These are phyloP conservation scores for Centropristis striata DNA, from an alignment of 2,113 vertebrate genomes.

Conservation along the genomic window DNA sequence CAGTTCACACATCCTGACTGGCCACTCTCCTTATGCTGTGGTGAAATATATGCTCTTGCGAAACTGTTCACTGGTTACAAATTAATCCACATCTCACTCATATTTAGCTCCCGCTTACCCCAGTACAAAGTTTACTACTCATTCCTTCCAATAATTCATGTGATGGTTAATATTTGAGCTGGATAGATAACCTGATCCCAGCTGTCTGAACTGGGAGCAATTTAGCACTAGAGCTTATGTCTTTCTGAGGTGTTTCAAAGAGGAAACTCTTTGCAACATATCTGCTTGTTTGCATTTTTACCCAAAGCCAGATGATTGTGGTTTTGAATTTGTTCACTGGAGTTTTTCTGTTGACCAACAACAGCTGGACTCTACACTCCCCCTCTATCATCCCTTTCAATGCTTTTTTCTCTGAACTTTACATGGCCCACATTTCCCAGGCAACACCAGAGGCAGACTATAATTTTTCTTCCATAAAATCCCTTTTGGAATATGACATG, in stretches of 20 bases:
- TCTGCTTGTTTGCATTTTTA: neutral
- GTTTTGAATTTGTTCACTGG: neutral
- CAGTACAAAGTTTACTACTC: conserved; percentile 76
- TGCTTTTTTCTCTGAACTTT: neutral
- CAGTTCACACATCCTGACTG: conserved; percentile 5
- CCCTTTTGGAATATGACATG: no score
- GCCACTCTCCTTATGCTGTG: neutral
- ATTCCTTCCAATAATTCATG: conserved; percentile 77
- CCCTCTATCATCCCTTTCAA: neutral
- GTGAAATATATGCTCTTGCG: conserved; percentile 53
- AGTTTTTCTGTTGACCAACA: neutral
- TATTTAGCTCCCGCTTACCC: conserved; percentile 50
- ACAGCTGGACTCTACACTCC: neutral
- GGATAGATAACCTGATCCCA: conserved; percentile 57
- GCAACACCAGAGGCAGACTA: no score
- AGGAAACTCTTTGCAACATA: conserved; percentile 13
- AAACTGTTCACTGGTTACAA: conserved; percentile 74
- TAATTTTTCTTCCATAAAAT: no score
- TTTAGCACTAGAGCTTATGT: conserved; percentile 19
- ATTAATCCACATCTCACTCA: conserved; percentile 73
- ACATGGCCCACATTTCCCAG: no score
- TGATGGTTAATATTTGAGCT: conserved; percentile 81
- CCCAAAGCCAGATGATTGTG: neutral
- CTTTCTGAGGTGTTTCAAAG: neutral
- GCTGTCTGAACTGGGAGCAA: conserved; percentile 48